phyloP scores from a whole-genome alignment of 2,797 vertebrate species.

The Trematomus bernacchii region DNA sequence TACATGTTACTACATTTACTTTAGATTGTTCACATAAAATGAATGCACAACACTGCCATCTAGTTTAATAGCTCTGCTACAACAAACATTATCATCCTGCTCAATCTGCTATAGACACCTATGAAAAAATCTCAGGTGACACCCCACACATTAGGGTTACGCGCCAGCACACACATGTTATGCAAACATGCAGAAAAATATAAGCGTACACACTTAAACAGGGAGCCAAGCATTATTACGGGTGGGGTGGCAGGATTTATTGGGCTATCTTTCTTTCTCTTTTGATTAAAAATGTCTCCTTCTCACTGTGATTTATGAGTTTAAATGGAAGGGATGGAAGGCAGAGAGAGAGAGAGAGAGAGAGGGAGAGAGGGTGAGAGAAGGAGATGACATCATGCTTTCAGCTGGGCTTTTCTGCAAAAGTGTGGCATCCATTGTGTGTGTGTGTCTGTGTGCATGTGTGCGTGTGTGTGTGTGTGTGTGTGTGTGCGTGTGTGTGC shows the following conservation, averaged over 20 bases:
- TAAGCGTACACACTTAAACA: conserved; percentile 45
- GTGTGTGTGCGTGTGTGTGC: conserved; percentile 30
- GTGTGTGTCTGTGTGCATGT: conserved; percentile 32
- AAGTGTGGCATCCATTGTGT: conserved; percentile 60
- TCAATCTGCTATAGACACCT: conserved; percentile 24
- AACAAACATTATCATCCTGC: conserved; percentile 20
- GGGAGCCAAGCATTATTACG: conserved; percentile 69
- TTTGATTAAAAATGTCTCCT: conserved; percentile 87
- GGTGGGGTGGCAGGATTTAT: conserved; percentile 74
- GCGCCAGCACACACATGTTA: conserved; percentile 38
- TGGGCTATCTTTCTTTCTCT: conserved; percentile 79
- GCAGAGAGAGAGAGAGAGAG: conserved; percentile 42
- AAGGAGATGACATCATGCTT: conserved; percentile 83
- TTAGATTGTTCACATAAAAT: conserved; percentile 3
- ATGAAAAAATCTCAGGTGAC: conserved; percentile 35
- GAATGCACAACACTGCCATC: conserved; percentile 23
- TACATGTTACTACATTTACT: conserved; percentile 21
- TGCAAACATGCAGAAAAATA: conserved; percentile 49
- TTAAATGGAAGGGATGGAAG: conserved; percentile 63
- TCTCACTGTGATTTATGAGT: conserved; percentile 81
- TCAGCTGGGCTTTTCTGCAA: conserved; percentile 62
- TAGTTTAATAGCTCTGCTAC: conserved; percentile 27
- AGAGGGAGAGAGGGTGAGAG: conserved; percentile 36
- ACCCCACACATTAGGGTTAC: conserved; percentile 33
- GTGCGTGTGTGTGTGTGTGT: conserved; percentile 25